These are phyloP conservation scores for Sebastes trivittatus DNA, from an alignment of 2,797 vertebrate species.

Conservation along the genomic window DNA sequence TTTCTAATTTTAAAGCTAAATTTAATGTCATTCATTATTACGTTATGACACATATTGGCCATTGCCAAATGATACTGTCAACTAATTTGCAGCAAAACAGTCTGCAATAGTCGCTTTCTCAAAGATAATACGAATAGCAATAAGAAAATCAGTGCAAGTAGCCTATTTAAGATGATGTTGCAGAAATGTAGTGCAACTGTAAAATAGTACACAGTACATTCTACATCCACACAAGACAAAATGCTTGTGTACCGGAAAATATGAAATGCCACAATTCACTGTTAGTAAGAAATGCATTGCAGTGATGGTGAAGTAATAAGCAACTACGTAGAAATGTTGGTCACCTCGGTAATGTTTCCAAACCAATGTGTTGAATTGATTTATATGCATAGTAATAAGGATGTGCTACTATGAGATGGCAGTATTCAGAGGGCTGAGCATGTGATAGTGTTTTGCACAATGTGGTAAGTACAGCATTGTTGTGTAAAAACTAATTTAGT, in stretches of 20 bases:
- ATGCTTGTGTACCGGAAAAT: neutral
- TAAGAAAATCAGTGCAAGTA: neutral
- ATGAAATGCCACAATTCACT: neutral
- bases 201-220: neutral
- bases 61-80: neutral
- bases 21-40: neutral
- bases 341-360: neutral
- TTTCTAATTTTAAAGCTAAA: no score
- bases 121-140: neutral
- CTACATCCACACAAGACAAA: neutral
- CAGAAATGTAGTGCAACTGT: neutral
- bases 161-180: neutral
- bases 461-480: neutral
- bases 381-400: neutral
- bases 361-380: neutral
- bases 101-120: neutral
- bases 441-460: neutral
- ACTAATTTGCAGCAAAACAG: neutral
- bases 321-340: neutral
- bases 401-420: neutral
- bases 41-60: neutral
- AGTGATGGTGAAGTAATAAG: neutral
- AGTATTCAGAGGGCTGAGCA: neutral
- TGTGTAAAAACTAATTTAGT: neutral
- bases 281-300: neutral